phyloP scores from a whole-genome alignment of 2,888 invertebrate genomes.

The Scaptomyza flava region DNA sequence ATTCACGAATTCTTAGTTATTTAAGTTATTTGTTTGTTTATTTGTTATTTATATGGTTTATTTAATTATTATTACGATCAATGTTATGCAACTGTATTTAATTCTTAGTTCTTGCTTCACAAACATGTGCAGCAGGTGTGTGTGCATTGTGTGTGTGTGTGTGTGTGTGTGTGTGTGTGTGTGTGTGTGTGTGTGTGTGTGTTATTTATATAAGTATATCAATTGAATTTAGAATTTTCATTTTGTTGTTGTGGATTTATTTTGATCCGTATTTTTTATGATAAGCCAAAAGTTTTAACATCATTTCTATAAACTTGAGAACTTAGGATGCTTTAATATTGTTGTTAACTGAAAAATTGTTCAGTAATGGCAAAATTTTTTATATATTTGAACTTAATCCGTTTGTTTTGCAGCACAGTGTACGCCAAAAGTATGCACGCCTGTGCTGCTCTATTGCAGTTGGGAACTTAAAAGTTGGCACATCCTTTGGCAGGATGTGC shows the following conservation, averaged over 20 bases:
- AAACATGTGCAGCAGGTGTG: slow-evolving; percentile 57
- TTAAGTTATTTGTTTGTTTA: slow-evolving; percentile 42
- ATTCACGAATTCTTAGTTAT: slow-evolving; percentile 75
- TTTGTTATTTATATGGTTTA: slow-evolving; percentile 43
- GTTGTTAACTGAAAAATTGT: slow-evolving; percentile 48
- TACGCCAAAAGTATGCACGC: slow-evolving; percentile 59
- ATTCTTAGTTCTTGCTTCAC: slow-evolving; percentile 58
- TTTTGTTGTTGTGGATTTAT: slow-evolving; percentile 28
- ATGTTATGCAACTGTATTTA: slow-evolving; percentile 65
- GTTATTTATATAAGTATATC: slow-evolving; percentile 77
- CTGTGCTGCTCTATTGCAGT: slow-evolving; percentile 80
- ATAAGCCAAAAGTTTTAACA: slow-evolving; percentile 73
- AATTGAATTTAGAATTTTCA: slow-evolving; percentile 77
- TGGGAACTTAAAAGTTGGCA: slow-evolving; percentile 51
- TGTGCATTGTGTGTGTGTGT: slow-evolving; percentile 27
- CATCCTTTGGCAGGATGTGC: slow-evolving; percentile 24
- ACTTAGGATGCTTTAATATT: slow-evolving; percentile 76
- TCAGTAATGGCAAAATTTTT: slow-evolving; percentile 53
- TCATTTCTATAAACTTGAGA: slow-evolving; percentile 50
- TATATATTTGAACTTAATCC: slow-evolving; percentile 59
- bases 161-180: slow-evolving; percentile 36
- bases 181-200: slow-evolving; percentile 25
- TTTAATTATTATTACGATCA: slow-evolving; percentile 40
- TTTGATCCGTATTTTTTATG: slow-evolving; percentile 42
- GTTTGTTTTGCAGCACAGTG: slow-evolving; percentile 61